These are phyloP conservation scores for Meloidogyne hapla DNA, from an alignment of 1,140 invertebrate species.

Conservation along the genomic window DNA sequence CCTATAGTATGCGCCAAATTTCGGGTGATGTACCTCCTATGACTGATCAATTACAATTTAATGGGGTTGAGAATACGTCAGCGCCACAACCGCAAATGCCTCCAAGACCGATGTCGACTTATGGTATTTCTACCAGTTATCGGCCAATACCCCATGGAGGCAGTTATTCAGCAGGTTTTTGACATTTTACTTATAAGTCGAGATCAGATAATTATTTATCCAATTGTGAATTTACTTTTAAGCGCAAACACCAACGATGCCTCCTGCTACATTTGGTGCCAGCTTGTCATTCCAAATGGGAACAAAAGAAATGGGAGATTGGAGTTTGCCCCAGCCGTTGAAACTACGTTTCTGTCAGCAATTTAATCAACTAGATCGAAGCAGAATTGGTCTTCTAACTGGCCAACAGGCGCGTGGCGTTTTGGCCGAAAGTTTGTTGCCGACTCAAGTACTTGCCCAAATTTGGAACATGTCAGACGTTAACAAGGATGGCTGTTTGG, in stretches of 20 bases:
- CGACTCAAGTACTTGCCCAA: constrained; percentile 83
- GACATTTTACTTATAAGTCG: background rate
- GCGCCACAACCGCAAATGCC: constrained; percentile 8
- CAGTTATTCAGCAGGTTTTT: constrained; percentile 24
- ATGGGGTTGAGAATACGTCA: constrained; percentile 8
- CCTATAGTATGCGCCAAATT: constrained; percentile 38
- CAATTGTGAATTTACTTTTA: background rate
- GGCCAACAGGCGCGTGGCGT: constrained; percentile 83
- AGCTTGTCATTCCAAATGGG: constrained; percentile 40
- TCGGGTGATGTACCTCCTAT: constrained; percentile 8
- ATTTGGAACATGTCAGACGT: constrained; percentile 75
- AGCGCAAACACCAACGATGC: constrained; percentile 20
- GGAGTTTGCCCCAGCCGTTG: constrained; percentile 71
- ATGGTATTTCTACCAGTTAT: constrained; percentile 20
- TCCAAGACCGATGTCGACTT: constrained; percentile 27
- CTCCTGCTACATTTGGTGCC: background rate
- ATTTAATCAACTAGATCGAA: constrained; percentile 73
- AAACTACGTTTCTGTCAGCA: constrained; percentile 91
- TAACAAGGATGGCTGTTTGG: constrained; percentile 62
- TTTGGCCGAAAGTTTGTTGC: constrained; percentile 86
- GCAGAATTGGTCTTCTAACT: constrained; percentile 64
- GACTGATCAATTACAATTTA: background rate
- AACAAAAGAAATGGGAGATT: constrained; percentile 44
- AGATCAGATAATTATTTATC: too few species aligned
- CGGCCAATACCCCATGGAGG: constrained; percentile 8